Conservation (phyloP, 2,888 invertebrate genomes). For the Agonopterix heracliana region DNA sequence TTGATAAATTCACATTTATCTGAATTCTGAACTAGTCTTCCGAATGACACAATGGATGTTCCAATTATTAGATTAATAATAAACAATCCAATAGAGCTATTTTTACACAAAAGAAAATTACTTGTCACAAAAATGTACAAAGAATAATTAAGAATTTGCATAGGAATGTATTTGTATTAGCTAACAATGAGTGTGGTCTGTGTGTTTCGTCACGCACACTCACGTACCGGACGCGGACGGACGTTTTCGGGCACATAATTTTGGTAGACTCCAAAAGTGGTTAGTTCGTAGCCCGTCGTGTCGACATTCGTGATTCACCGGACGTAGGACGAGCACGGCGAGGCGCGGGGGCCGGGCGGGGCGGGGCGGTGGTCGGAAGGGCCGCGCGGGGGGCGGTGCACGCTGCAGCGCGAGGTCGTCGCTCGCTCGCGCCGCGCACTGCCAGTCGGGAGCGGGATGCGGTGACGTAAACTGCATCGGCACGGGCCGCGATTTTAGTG, state of each 20-base stretch:
- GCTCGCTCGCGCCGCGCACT: conserved; percentile 57
- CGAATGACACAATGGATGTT: no score
- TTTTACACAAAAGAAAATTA: no score
- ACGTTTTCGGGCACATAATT: conserved; percentile 27
- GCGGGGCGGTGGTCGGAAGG: conserved; percentile 18
- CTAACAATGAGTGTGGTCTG: not conserved
- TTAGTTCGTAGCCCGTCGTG: conserved; percentile 27
- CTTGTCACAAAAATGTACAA: no score
- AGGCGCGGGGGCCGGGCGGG: conserved; percentile 19
- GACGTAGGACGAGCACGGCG: conserved; percentile 55
- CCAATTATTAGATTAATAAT: no score
- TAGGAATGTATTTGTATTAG: no score
- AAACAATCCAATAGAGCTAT: no score
- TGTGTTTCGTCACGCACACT: conserved; percentile 17
- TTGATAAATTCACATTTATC: no score
- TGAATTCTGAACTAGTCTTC: no score
- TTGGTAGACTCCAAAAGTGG: conserved; percentile 26
- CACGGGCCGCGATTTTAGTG: conserved; percentile 71
- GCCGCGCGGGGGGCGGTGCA: conserved; percentile 51
- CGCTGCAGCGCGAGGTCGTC: conserved; percentile 74
- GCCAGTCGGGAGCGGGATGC: conserved; percentile 76
- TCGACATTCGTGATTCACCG: conserved; percentile 55
- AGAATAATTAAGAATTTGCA: no score
- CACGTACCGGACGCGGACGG: conserved; percentile 15
- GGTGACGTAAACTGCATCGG: conserved; percentile 76